Percentiles rank a stretch among this genome's conserved stretches.
phyloP scores from a whole-genome alignment of 2,113 vertebrate species.

The Cyanoderma ruficeps region DNA sequence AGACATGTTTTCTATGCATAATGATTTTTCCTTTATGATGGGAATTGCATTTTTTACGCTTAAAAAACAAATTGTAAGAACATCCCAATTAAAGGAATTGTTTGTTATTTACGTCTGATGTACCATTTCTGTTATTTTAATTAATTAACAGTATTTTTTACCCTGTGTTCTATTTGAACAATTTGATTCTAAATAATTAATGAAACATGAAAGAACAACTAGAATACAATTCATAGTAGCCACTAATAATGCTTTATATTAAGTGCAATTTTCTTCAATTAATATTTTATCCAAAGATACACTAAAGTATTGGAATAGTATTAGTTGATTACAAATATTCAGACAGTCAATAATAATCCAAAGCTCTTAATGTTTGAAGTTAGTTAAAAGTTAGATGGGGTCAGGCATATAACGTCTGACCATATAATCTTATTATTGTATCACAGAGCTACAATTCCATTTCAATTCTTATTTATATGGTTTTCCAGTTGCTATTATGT shows the following conservation, averaged over 20 bases:
- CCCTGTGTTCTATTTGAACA: background rate
- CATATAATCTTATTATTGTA: background rate
- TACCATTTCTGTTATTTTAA: background rate
- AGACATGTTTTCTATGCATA: background rate
- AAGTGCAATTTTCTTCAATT: background rate
- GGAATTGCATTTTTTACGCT: background rate
- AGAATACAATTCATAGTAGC: background rate
- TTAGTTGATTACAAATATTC: background rate
- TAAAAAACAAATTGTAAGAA: background rate
- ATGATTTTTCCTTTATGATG: background rate
- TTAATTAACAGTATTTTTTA: background rate
- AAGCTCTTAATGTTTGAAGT: background rate
- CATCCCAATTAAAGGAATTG: background rate
- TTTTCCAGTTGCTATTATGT: background rate
- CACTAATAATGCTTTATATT: background rate
- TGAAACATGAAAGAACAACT: background rate
- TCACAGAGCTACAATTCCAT: background rate
- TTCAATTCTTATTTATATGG: background rate
- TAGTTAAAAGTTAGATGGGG: background rate
- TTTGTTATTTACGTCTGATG: background rate
- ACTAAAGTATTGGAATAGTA: background rate
- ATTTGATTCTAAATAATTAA: background rate
- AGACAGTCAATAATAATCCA: background rate
- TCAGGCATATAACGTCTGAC: background rate
- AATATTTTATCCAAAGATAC: background rate